Base-by-base conservation (phyloP, 2,888 invertebrate species). In the Pseudanteris insignis region DNA sequence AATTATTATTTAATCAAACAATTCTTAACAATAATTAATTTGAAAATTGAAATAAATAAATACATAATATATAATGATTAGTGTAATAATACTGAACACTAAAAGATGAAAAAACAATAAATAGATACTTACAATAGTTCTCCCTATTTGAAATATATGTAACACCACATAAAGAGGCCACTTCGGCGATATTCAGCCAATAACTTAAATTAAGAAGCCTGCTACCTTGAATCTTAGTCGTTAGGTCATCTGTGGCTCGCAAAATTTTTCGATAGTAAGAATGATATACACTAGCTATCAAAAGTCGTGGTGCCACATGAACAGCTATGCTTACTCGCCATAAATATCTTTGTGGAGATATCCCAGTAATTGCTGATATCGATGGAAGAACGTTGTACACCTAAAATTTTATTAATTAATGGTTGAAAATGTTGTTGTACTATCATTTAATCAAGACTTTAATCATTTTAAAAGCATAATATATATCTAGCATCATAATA, bases 371-470 rank as follows among this genome's bases (percentile, higher is more conserved):
- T 67, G 96, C 93, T 85, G 94, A 95, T 83, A 95, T 94, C 72
- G 94, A 94, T 74, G 96, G 95, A 77, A 96, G 89, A 81, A 94
- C 88, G 82, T 96, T 96, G 81, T 92, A 93, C 50, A 94, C 95
- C 95, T 95, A 81, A 2, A 82, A 76, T 18, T 13, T 25, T 18
- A 28, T 34, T 21, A 25, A 12, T 21, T n/a, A n/a, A n/a, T n/a
- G n/a, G n/a, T n/a, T n/a, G n/a, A n/a, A n/a, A n/a, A n/a, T n/a
- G n/a, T 40, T 33, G 8, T 6, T n/a, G n/a, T n/a, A n/a, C n/a
- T n/a, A 30, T 12, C n/a, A 13, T 15, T 15, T 15, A 15, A 15
- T 9, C 6, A 36, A 7, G n/a, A n/a, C n/a, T n/a, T n/a, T n/a
- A n/a, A n/a, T n/a, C n/a, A n/a, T n/a, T n/a, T n/a, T n/a, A n/a